Evolutionary conservation across 2,113 vertebrate genomes (phyloP).

Genomic region (Hyperopisus bebe): DNA sequence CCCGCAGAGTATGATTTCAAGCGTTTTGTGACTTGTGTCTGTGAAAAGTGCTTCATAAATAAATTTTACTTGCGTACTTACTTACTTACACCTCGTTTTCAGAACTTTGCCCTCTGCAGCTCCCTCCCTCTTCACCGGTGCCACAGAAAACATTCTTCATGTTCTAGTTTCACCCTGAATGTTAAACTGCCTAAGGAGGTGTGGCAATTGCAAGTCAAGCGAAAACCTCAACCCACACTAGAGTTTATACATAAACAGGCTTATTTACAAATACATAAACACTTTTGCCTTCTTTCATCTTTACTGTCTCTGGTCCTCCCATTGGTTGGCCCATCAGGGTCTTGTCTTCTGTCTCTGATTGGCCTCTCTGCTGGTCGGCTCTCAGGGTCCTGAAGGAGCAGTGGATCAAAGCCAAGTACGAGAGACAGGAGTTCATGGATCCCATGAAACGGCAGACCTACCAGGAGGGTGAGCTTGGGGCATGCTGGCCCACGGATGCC

Average conservation of each 20-base stretch:
- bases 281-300: background rate
- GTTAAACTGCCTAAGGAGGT: background rate
- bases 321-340: background rate
- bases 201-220: background rate
- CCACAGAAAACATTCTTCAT: background rate
- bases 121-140: background rate
- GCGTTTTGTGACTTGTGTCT: background rate
- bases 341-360: background rate
- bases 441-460: constrained; percentile 34
- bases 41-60: too few relatives aligned
- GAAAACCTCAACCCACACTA: background rate
- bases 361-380: background rate
- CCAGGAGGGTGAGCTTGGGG: constrained; percentile 28
- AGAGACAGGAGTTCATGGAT: constrained; percentile 55
- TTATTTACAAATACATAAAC: background rate
- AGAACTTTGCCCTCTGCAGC: background rate
- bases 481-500: background rate
- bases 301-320: background rate
- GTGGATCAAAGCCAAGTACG: constrained; percentile 62
- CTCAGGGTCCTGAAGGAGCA: constrained; percentile 59
- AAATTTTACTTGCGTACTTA: too few relatives aligned
- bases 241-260: background rate
- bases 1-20: background rate
- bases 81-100: background rate
- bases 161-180: background rate